Evolutionary conservation across 2,113 vertebrate genomes (phyloP).

Genomic region (Nothoprocta perdicaria): DNA sequence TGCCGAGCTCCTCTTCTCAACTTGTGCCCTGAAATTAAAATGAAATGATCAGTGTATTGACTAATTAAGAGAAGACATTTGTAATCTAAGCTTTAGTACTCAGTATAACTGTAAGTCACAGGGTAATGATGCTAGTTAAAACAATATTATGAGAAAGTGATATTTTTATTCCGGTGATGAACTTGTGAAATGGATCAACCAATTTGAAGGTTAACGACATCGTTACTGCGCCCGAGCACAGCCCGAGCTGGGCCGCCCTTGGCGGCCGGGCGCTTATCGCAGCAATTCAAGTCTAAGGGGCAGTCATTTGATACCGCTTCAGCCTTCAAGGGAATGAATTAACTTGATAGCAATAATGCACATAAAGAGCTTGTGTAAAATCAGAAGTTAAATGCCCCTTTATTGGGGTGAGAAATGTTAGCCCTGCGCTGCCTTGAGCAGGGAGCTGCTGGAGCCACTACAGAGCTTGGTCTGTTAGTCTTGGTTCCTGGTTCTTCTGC

Average conservation of each 20-base stretch:
- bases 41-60: background rate
- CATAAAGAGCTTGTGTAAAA: conserved; percentile 1
- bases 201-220: background rate
- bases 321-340: conserved; percentile 22
- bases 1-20: conserved; percentile 6
- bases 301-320: conserved; percentile 34
- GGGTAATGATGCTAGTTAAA: background rate
- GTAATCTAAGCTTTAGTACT: background rate
- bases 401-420: background rate
- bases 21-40: conserved; percentile 15
- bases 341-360: conserved; percentile 18
- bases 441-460: too few species aligned
- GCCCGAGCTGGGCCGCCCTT: too few species aligned
- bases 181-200: background rate
- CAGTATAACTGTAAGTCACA: background rate
- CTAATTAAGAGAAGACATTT: conserved; percentile 35
- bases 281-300: background rate
- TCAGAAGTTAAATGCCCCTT: conserved; percentile 22
- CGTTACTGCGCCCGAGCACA: background rate
- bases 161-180: background rate
- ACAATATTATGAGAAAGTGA: background rate
- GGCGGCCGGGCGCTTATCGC: background rate
- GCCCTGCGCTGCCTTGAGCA: too few species aligned
- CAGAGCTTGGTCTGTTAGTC: too few species aligned
- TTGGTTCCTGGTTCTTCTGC: too few species aligned